phyloP scores from a whole-genome alignment of 2,888 invertebrate genomes.

The Protophormia terraenovae region DNA sequence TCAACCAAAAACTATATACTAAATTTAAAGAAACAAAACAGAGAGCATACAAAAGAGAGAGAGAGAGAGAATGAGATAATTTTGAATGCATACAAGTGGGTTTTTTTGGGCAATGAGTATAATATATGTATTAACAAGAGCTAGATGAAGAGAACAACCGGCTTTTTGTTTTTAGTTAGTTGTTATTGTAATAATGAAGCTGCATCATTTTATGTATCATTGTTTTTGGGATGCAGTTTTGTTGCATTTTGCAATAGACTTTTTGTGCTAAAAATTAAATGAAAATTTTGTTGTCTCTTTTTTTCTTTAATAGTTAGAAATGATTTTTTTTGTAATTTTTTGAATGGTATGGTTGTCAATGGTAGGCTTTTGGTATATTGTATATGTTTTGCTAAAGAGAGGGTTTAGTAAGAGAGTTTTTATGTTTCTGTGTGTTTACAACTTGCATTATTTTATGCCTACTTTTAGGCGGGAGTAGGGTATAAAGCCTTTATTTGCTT shows the following conservation, averaged over 20 bases:
- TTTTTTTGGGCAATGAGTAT: background rate
- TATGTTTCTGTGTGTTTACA: background rate
- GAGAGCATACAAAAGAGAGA: conserved; percentile 32
- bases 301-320: conserved; percentile 68
- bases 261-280: conserved; percentile 66
- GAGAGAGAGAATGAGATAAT: background rate
- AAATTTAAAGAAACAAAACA: background rate
- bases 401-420: conserved; percentile 12
- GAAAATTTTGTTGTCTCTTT: conserved; percentile 75
- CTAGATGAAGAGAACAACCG: conserved; percentile 45
- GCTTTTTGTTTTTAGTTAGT: conserved; percentile 42
- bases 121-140: background rate
- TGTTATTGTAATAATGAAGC: background rate
- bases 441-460: conserved; percentile 37
- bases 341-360: background rate
- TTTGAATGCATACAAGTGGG: conserved; percentile 63
- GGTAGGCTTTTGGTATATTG: conserved; percentile 17
- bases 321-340: background rate
- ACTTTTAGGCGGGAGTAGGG: conserved; percentile 52
- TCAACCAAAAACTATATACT: background rate
- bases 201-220: conserved; percentile 36
- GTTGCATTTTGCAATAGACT: conserved; percentile 74
- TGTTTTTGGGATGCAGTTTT: conserved; percentile 53
- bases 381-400: conserved; percentile 44
- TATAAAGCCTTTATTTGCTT: background rate